Percentiles rank a stretch among this genome's conserved stretches.
Evolutionary conservation across 2,797 vertebrate species (phyloP).

Genomic region (Stomatorhinus walkeri): DNA sequence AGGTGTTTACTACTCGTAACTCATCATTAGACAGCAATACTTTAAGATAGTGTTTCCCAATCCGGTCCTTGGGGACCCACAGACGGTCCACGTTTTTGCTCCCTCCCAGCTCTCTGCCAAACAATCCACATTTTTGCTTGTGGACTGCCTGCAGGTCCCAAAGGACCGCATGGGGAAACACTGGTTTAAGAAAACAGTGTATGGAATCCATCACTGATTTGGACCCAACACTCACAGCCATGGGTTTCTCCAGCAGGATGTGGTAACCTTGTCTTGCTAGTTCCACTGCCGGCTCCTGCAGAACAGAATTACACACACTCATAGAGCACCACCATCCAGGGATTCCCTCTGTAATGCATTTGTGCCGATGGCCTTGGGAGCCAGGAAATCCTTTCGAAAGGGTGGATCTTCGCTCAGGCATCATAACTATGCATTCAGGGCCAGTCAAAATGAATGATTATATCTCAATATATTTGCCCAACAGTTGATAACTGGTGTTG

Average conservation of each 20-base stretch:
- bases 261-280: constrained; percentile 69
- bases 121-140: neutral
- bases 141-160: neutral
- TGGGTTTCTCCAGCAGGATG: constrained; percentile 70
- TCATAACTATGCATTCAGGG: neutral
- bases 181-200: neutral
- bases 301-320: constrained; percentile 19
- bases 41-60: neutral
- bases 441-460: neutral
- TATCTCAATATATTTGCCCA: neutral
- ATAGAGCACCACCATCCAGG: neutral
- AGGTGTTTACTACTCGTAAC: neutral
- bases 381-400: neutral
- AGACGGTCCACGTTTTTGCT: neutral
- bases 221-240: constrained; percentile 63
- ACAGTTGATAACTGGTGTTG: neutral
- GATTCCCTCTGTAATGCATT: neutral
- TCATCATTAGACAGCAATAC: neutral
- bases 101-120: neutral
- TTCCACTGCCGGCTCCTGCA: constrained; percentile 62
- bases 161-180: neutral
- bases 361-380: neutral
- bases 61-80: neutral
- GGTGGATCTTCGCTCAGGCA: neutral
- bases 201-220: neutral